phyloP scores from a whole-genome alignment of 2,113 vertebrate genomes.

The Marmota monax region DNA sequence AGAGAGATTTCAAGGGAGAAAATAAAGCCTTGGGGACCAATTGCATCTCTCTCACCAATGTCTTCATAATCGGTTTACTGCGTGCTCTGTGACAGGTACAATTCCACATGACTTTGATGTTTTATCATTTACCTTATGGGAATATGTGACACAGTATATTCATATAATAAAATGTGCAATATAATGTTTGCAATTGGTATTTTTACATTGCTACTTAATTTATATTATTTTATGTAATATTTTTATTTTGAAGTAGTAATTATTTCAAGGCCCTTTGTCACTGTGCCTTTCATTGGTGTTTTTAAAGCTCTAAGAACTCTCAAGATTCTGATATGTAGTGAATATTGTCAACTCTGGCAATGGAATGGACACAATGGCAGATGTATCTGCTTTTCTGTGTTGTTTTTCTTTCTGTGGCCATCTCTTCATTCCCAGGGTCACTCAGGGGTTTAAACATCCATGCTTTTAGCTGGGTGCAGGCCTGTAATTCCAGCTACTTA shows the following conservation, averaged over 20 bases:
- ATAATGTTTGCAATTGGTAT: background rate
- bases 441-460: background rate
- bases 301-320: background rate
- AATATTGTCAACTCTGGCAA: background rate
- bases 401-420: background rate
- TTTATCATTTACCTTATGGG: background rate
- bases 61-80: constrained; percentile 4
- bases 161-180: constrained; percentile 12
- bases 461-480: background rate
- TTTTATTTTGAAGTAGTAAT: background rate
- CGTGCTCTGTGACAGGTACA: background rate
- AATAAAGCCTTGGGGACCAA: background rate
- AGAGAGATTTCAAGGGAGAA: background rate
- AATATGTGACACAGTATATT: background rate
- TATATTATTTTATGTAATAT: constrained; percentile 17
- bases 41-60: background rate
- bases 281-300: background rate
- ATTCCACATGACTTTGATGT: background rate
- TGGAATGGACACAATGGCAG: background rate
- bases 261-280: background rate
- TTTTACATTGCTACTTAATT: constrained; percentile 18
- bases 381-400: background rate
- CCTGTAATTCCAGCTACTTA: too few relatives aligned
- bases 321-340: background rate
- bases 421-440: background rate